phyloP scores from a whole-genome alignment of 2,888 invertebrate species.

The Drosophila helvetica region DNA sequence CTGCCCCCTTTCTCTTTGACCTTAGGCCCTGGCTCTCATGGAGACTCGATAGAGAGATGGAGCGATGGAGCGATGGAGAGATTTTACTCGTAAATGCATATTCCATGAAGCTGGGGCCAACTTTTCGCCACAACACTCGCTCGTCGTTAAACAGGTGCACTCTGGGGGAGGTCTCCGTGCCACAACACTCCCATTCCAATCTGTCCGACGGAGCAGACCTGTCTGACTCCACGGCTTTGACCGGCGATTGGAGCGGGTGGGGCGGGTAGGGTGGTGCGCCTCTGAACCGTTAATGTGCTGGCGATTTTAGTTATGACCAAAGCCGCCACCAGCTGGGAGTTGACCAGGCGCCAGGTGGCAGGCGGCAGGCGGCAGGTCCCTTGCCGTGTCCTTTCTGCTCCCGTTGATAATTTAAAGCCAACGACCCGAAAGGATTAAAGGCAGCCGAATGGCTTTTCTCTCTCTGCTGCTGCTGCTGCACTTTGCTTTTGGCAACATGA shows the following conservation, averaged over 20 bases:
- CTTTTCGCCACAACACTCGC: neutral
- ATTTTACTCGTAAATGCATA: neutral
- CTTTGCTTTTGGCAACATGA: slow-evolving; percentile 23
- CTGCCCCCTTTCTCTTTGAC: neutral
- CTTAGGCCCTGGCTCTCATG: neutral
- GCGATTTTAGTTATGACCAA: slow-evolving; percentile 47
- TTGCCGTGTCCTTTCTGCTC: slow-evolving; percentile 35
- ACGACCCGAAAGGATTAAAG: slow-evolving; percentile 56
- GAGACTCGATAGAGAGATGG: neutral
- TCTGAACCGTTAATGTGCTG: slow-evolving; percentile 37
- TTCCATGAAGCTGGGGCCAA: neutral
- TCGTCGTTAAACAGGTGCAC: neutral
- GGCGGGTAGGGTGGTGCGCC: neutral
- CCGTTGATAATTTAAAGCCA: slow-evolving; percentile 55
- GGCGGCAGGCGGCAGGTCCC: slow-evolving; percentile 19
- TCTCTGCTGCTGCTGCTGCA: neutral
- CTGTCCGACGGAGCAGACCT: slow-evolving; percentile 34
- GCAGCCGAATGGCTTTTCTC: neutral
- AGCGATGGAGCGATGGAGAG: neutral
- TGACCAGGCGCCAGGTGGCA: slow-evolving; percentile 39
- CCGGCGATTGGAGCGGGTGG: neutral
- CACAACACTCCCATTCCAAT: slow-evolving; percentile 17
- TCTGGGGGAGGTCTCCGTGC: neutral
- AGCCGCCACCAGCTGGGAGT: slow-evolving; percentile 16
- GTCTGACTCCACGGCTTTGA: slow-evolving; percentile 22